Conservation (phyloP, 2,113 vertebrate species). For the Periophthalmus modestus region DNA sequence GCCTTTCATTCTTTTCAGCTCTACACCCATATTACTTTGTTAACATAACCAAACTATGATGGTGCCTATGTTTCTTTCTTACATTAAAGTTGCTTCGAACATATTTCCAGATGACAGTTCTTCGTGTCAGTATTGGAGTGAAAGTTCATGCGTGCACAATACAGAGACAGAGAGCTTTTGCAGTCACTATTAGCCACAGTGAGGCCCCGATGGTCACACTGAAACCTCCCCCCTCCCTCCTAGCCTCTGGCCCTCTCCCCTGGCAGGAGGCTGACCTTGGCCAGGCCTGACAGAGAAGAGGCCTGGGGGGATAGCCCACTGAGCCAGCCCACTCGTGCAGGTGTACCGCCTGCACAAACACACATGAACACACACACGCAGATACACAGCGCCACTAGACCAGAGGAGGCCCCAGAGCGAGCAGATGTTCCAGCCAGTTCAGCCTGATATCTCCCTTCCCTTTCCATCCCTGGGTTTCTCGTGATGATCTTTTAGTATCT, state of each 20-base stretch:
- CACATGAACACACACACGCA: conserved; percentile 30
- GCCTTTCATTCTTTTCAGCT: conserved; percentile 48
- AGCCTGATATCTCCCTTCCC: conserved; percentile 37
- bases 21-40: conserved; percentile 32
- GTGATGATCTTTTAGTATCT: not conserved
- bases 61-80: conserved; percentile 19
- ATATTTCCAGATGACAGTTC: conserved; percentile 10
- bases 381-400: conserved; percentile 39
- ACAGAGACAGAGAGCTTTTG: conserved; percentile 62
- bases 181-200: conserved; percentile 84
- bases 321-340: conserved; percentile 73
- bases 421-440: conserved; percentile 66
- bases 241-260: conserved; percentile 19
- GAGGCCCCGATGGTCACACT: conserved; percentile 71
- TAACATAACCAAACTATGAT: conserved; percentile 43
- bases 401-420: conserved; percentile 59
- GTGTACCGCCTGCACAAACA: conserved; percentile 69
- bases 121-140: conserved; percentile 35
- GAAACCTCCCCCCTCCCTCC: conserved; percentile 38
- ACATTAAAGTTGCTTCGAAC: not conserved
- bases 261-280: conserved; percentile 76
- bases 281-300: conserved; percentile 73
- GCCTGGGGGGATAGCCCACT: conserved; percentile 75
- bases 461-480: conserved; percentile 10
- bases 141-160: conserved; percentile 48